Conservation (phyloP, 92 coral and sea anemone genomes). For the Parazoanthus darwini region DNA sequence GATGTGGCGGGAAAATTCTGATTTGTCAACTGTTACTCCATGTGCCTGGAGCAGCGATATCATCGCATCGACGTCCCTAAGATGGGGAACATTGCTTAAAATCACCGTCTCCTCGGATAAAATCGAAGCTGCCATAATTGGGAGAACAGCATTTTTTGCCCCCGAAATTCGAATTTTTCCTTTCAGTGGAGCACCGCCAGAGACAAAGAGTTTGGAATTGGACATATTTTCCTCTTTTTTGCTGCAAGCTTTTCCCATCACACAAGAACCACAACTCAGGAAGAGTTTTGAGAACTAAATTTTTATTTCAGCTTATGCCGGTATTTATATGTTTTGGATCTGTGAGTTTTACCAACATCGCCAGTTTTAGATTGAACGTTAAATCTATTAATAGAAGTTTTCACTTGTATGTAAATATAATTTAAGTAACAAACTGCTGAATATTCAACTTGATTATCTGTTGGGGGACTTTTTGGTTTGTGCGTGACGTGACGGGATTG, state of each 20-base stretch:
- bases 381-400: not conserved
- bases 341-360: not conserved
- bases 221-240: slow-evolving; percentile 20
- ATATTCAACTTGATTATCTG: not conserved
- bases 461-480: not conserved
- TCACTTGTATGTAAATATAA: not conserved
- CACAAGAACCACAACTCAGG: not conserved
- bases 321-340: slow-evolving; percentile 25
- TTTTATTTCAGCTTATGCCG: slow-evolving; percentile 21
- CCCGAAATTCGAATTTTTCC: slow-evolving; percentile 53
- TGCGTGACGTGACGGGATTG: slow-evolving; percentile 7
- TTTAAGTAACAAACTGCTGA: not conserved
- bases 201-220: slow-evolving; percentile 28
- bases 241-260: not conserved
- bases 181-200: slow-evolving; percentile 7
- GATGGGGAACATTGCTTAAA: slow-evolving; percentile 41
- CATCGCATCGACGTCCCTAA: slow-evolving; percentile 52
- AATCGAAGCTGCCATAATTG: slow-evolving; percentile 54
- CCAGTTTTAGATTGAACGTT: slow-evolving; percentile 15
- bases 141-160: slow-evolving; percentile 55
- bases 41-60: slow-evolving; percentile 29
- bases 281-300: slow-evolving; percentile 10
- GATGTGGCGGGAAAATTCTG: not conserved
- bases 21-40: slow-evolving; percentile 47
- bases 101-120: slow-evolving; percentile 29